Evolutionary conservation across 2,888 invertebrate genomes (phyloP).

Genomic region (Gortyna flavago): DNA sequence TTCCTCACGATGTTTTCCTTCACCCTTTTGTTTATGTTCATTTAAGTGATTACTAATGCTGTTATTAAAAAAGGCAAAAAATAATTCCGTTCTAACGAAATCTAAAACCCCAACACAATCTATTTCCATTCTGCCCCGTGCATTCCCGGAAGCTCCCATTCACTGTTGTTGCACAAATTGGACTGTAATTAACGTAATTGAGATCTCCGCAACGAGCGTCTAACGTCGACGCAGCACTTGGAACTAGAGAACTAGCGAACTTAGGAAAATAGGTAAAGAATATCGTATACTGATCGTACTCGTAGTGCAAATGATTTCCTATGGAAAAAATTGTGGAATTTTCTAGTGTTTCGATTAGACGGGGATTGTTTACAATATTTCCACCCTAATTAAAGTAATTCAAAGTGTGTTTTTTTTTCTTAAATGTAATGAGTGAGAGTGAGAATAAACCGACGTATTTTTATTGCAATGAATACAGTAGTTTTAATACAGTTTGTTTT

Average conservation of each 20-base stretch:
- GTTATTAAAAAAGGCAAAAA: no score
- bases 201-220: slow-evolving; percentile 45
- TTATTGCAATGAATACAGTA: no score
- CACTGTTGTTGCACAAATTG: slow-evolving; percentile 54
- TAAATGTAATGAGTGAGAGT: no score
- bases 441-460: no score
- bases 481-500: no score
- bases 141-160: slow-evolving; percentile 25
- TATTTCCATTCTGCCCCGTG: slow-evolving; percentile 6
- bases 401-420: no score
- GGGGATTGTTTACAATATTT: no score
- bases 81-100: not conserved
- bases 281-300: not conserved
- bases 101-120: not conserved
- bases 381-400: no score
- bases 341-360: not conserved
- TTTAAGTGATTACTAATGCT: no score
- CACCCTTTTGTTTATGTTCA: no score
- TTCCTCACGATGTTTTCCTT: no score
- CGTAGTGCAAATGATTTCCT: not conserved
- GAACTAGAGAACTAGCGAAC: slow-evolving; percentile 12
- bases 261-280: slow-evolving; percentile 21
- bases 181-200: slow-evolving; percentile 54
- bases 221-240: slow-evolving; percentile 46
- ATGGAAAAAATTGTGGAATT: no score